phyloP scores from a whole-genome alignment of 2,888 invertebrate genomes.

The Koerneria pararmatus region DNA sequence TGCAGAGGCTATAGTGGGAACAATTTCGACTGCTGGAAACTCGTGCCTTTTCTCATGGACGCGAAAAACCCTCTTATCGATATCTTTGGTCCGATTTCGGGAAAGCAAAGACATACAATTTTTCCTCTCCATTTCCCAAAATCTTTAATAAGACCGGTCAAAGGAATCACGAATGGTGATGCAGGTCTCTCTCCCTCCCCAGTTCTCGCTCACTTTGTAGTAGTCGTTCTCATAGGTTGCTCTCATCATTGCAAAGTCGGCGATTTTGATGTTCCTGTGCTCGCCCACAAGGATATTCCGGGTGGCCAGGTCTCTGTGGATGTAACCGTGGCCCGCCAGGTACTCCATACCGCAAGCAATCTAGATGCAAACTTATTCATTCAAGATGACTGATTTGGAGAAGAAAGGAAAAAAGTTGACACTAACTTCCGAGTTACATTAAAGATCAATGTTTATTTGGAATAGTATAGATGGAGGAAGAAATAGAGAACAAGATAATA shows the following conservation, averaged over 20 bases:
- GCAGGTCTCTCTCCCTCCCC: too few relatives aligned
- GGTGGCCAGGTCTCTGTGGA: constrained; percentile 91
- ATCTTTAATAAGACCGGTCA: not conserved
- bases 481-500: not conserved
- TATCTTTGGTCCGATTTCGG: too few relatives aligned
- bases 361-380: constrained; percentile 63
- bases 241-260: constrained; percentile 88
- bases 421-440: too few relatives aligned
- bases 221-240: constrained; percentile 85
- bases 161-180: not conserved
- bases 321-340: constrained; percentile 78
- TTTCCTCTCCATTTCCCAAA: not conserved
- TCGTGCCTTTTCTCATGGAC: not conserved
- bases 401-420: constrained; percentile 71
- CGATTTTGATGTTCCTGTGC: constrained; percentile 78
- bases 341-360: constrained; percentile 73
- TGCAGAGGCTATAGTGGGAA: constrained; percentile 22
- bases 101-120: too few relatives aligned
- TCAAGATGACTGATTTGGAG: constrained; percentile 64
- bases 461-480: not conserved
- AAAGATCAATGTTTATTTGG: too few relatives aligned
- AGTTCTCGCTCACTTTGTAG: constrained; percentile 76
- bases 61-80: too few relatives aligned
- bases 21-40: not conserved
- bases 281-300: constrained; percentile 93